Conservation (phyloP, 2,888 invertebrate species). For the Drosophila gaucha region DNA sequence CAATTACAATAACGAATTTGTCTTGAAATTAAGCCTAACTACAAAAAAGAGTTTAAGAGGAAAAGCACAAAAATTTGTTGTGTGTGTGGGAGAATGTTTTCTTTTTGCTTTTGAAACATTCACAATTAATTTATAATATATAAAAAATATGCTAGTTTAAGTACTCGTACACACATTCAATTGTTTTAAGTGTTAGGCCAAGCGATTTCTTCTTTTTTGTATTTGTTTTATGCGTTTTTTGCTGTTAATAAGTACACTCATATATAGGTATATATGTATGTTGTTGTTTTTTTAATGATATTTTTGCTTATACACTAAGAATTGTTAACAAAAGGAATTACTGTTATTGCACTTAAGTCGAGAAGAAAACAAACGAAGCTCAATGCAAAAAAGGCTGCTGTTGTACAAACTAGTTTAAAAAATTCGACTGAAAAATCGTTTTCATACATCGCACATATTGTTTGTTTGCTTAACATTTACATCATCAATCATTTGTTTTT, state of each 20-base stretch:
- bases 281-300: constrained; percentile 14
- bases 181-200: constrained; percentile 48
- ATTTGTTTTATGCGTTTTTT: constrained; percentile 35
- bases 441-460: constrained; percentile 42
- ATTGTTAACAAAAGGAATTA: constrained; percentile 69
- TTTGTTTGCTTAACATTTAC: constrained; percentile 60
- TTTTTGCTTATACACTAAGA: constrained; percentile 45
- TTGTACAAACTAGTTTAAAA: constrained; percentile 77
- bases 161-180: constrained; percentile 52
- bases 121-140: constrained; percentile 74
- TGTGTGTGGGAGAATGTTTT: constrained; percentile 23
- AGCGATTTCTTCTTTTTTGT: constrained; percentile 39
- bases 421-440: constrained; percentile 52
- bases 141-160: constrained; percentile 78
- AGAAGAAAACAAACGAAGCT: constrained; percentile 67
- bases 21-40: constrained; percentile 78
- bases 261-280: constrained; percentile 21
- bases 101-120: constrained; percentile 46
- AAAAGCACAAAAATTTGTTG: constrained; percentile 70
- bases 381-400: constrained; percentile 76
- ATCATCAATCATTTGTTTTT: constrained; percentile 8
- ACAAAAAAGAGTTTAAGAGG: constrained; percentile 75
- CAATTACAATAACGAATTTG: constrained; percentile 81
- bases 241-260: constrained; percentile 43
- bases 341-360: constrained; percentile 72